Evolutionary conservation across 2,113 vertebrate genomes (phyloP), one percentile per base, ranked within the genome.

Genomic region (Excalfactoria chinensis): DNA sequence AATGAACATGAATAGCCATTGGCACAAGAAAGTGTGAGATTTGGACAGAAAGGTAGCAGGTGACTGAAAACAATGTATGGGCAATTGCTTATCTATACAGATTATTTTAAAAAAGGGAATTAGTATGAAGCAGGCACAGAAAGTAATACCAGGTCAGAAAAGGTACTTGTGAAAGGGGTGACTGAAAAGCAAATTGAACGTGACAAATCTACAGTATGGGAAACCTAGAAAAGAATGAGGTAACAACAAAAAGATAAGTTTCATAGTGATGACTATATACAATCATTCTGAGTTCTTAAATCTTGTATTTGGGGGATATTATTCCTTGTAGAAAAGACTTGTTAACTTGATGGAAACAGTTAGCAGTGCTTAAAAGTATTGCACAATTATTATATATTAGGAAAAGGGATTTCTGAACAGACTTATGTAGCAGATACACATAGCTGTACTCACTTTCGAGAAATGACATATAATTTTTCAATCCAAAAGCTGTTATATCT

Each of bases 1-100:
- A 67, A 51, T 32, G 9, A 43, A 43, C 0, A 1, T 34, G 5
- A 43, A 51, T 11, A 41, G 7, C 21, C 16, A 13, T 4, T 32
- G 44, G 16, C 16, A 37, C 16, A 68, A 26, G 21, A 56, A 55
- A 79, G 37, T 11, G 7, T 21, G 3, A 74, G 28, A 44, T 37
- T 2, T 51, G 16, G 23, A 40, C 35, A 51, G 34, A 34, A 84
- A 13, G 8, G 16, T 26, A 63, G 15, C 28, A 40, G 35, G n/a
- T 63, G 35, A 40, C 48, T 32, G 41, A 62, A 51, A 48, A 43
- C 14, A n/a, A 20, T 5, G 5, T 34, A 11, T 46, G n/a, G 17
- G 20, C 23, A 71, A 32, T 30, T 73, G 53, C 11, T 49, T 4
- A 82, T 8, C 23, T 55, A 13, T 34, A 28, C 5, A n/a, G 14